Conservation (phyloP, 2,888 invertebrate species). For the Drosophila trichaetosa region DNA sequence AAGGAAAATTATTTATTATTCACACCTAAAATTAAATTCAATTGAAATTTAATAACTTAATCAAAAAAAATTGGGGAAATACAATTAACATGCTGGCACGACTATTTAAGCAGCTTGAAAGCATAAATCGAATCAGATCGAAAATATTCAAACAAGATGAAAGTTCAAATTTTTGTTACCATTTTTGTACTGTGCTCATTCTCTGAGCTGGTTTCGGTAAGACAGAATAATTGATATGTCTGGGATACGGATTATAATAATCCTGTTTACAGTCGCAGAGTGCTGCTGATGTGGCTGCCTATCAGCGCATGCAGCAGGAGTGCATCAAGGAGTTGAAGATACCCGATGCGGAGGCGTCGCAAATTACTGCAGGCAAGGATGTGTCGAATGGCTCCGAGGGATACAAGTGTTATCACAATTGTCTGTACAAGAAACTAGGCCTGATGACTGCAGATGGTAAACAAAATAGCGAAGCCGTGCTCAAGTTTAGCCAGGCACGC, state of each 20-base stretch:
- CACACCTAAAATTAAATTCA: conserved; percentile 19
- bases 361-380: conserved; percentile 44
- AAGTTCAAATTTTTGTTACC: conserved; percentile 10
- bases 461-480: conserved; percentile 42
- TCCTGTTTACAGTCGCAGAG: conserved; percentile 38
- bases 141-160: conserved; percentile 43
- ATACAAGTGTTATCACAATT: conserved; percentile 63
- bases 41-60: conserved; percentile 59
- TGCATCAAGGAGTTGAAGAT: conserved; percentile 67
- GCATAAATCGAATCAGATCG: conserved; percentile 1
- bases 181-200: conserved; percentile 27
- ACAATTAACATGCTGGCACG: not conserved
- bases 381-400: conserved; percentile 51
- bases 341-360: conserved; percentile 38
- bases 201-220: conserved; percentile 37
- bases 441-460: conserved; percentile 42
- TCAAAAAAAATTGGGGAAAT: conserved; percentile 20
- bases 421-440: conserved; percentile 64
- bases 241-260: too few relatives aligned
- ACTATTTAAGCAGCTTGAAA: conserved; percentile 48
- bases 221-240: not conserved
- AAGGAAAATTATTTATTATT: conserved; percentile 2
- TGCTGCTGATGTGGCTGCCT: conserved; percentile 55
- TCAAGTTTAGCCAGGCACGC: conserved; percentile 39
- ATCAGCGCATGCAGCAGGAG: conserved; percentile 37